Percentiles rank a stretch among this genome's conserved stretches.
Conservation (phyloP, 2,797 vertebrate species). For the Heliangelus exortis region DNA sequence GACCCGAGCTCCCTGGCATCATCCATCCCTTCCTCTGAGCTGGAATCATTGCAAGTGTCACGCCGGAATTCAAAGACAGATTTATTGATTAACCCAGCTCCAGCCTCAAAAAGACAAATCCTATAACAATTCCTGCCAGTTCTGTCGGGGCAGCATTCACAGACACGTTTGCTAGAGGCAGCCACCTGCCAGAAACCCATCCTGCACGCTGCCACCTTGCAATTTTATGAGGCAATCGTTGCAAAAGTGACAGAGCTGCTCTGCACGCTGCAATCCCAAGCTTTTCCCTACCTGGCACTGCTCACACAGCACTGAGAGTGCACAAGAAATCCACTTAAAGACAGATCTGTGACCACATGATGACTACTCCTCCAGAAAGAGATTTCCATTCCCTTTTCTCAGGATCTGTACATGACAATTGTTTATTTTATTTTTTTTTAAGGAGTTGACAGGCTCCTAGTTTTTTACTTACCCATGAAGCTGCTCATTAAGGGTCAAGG, state of each 20-base stretch:
- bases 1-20: rapidly evolving
- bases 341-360: background rate
- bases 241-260: background rate
- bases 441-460: background rate
- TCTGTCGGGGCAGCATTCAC: background rate
- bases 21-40: background rate
- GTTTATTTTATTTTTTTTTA: background rate
- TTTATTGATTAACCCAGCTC: background rate
- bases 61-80: background rate
- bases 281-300: background rate
- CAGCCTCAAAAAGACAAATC: background rate
- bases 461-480: background rate
- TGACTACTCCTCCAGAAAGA: background rate
- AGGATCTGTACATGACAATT: background rate
- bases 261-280: background rate
- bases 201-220: background rate
- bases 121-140: background rate
- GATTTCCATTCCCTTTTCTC: background rate
- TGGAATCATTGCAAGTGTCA: background rate
- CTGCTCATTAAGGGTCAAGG: too few species aligned
- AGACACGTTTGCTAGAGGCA: background rate
- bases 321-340: background rate
- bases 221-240: background rate
- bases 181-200: background rate
- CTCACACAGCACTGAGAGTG: background rate